These are phyloP conservation scores for Philopotamus ludificatus DNA, from an alignment of 1,140 invertebrate species.

Conservation along the genomic window DNA sequence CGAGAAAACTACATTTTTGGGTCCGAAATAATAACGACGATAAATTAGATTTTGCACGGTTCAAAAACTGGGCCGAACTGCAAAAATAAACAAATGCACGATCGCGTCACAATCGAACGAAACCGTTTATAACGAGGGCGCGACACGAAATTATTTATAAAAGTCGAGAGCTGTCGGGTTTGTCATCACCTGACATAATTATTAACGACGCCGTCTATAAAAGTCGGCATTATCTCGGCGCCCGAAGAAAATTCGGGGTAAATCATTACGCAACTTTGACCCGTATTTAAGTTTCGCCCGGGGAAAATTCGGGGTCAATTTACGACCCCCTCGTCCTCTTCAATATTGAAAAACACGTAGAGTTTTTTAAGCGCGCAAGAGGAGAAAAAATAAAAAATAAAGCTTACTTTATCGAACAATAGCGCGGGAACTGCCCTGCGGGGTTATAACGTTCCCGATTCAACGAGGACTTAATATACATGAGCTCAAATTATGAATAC, in stretches of 20 bases:
- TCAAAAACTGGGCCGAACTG: constrained; percentile 5
- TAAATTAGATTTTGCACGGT: constrained; percentile 23
- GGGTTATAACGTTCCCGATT: neutral
- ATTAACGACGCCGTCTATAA: neutral
- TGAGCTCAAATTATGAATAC: neutral
- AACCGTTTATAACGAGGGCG: too few relatives aligned
- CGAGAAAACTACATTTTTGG: neutral
- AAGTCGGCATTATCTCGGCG: neutral
- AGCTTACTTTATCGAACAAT: neutral
- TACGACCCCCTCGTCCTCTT: neutral
- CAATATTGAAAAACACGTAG: neutral
- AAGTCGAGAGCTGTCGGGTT: too few relatives aligned
- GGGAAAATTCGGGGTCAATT: neutral
- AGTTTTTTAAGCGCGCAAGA: too few relatives aligned
- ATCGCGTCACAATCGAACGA: too few relatives aligned
- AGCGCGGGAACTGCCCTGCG: neutral
- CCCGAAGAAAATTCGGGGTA: neutral
- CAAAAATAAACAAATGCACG: too few relatives aligned
- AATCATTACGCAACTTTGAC: neutral
- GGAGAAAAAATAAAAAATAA: too few relatives aligned
- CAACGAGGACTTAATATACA: neutral
- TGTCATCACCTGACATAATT: neutral
- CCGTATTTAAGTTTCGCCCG: neutral
- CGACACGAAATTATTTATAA: too few relatives aligned
- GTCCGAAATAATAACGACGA: constrained; percentile 24